phyloP scores from a whole-genome alignment of 2,888 invertebrate genomes.

The Andrena minutula region DNA sequence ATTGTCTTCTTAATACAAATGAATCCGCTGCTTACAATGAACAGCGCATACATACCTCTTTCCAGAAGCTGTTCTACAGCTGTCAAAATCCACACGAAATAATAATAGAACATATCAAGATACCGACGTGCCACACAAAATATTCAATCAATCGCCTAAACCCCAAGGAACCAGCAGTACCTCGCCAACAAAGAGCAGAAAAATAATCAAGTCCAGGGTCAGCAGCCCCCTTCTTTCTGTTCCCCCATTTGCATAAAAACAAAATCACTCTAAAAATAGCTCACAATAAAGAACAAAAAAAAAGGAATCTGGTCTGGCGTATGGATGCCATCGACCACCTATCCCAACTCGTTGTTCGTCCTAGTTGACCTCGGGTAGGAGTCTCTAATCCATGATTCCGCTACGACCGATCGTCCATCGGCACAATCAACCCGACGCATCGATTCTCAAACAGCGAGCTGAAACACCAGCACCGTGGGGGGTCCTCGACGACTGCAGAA shows the following conservation, averaged over 20 bases:
- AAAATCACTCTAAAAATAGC: constrained; percentile 43
- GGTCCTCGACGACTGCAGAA: constrained; percentile 3
- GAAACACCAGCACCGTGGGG: constrained; percentile 19
- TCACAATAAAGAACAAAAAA: constrained; percentile 7
- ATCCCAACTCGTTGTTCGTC: constrained; percentile 57
- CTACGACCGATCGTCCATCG: constrained; percentile 65
- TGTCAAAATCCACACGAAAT: too few relatives aligned
- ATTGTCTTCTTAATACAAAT: too few relatives aligned
- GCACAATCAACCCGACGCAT: constrained; percentile 58
- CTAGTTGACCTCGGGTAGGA: constrained; percentile 73
- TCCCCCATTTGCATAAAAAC: constrained; percentile 43
- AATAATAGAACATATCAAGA: neutral
- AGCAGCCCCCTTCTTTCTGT: constrained; percentile 6
- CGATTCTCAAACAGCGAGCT: constrained; percentile 48
- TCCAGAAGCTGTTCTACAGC: too few relatives aligned
- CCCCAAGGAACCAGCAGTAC: neutral
- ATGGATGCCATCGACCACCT: constrained; percentile 27
- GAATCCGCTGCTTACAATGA: too few relatives aligned
- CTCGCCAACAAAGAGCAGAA: neutral
- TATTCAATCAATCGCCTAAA: constrained; percentile 4
- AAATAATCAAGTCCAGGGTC: neutral
- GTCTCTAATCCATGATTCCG: constrained; percentile 84
- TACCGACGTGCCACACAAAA: neutral
- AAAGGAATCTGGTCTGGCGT: constrained; percentile 25
- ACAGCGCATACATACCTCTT: too few relatives aligned